Conservation (phyloP, 2,113 vertebrate genomes). For the Corythaeola cristata region DNA sequence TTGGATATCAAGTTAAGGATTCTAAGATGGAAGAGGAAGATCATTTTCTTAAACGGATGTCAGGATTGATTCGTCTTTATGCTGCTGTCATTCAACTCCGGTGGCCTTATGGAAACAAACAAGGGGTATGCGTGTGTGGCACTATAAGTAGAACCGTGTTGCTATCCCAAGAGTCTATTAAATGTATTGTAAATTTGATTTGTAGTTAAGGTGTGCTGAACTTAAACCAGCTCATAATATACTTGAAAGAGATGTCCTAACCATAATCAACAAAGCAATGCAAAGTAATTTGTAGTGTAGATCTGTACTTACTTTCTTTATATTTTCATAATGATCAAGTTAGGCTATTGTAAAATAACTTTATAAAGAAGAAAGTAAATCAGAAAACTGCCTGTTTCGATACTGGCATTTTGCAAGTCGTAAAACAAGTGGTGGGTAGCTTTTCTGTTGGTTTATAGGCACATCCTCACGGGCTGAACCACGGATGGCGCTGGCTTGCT, state of each 20-base stretch:
- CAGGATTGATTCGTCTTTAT: conserved; percentile 95
- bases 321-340: not conserved
- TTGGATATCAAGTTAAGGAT: conserved; percentile 89
- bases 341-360: not conserved
- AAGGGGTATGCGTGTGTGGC: conserved; percentile 73
- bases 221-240: not conserved
- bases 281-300: not conserved
- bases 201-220: not conserved
- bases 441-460: conserved; percentile 59
- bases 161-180: not conserved
- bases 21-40: conserved; percentile 87
- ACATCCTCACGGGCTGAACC: conserved; percentile 86
- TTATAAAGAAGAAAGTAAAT: not conserved
- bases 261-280: not conserved
- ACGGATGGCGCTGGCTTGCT: conserved; percentile 94
- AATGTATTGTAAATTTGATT: not conserved
- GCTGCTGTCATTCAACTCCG: conserved; percentile 88
- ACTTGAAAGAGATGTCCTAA: not conserved
- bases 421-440: not conserved
- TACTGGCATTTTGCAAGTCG: not conserved
- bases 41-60: conserved; percentile 95
- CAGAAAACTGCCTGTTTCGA: not conserved
- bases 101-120: conserved; percentile 86
- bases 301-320: not conserved
- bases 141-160: not conserved